Evolutionary conservation across 2,888 invertebrate genomes (phyloP).

Genomic region (Exocentrus adspersus): DNA sequence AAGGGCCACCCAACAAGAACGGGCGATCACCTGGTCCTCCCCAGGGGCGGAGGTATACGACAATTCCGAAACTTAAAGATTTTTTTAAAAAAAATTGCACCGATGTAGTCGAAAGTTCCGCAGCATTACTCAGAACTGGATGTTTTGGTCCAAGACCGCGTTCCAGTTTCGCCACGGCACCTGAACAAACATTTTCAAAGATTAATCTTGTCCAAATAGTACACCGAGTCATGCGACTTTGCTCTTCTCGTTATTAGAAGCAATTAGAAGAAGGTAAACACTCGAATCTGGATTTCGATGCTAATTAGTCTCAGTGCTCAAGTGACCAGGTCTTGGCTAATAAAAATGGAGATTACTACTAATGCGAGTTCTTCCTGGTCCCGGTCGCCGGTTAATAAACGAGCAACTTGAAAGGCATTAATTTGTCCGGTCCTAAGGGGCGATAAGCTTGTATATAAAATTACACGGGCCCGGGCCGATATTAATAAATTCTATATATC

Average conservation of each 20-base stretch:
- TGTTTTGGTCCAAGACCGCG: background rate
- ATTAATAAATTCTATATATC: conserved; percentile 55
- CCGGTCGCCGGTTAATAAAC: too few relatives aligned
- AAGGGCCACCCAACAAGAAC: conserved; percentile 38
- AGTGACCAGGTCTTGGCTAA: too few relatives aligned
- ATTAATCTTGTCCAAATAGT: background rate
- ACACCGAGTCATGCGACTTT: background rate
- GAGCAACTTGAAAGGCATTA: background rate
- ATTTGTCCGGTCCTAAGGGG: too few relatives aligned
- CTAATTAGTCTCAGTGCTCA: background rate
- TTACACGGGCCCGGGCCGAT: conserved; percentile 48
- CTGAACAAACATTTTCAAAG: background rate
- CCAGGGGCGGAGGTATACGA: conserved; percentile 13
- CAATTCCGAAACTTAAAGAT: too few relatives aligned
- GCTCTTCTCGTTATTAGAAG: too few relatives aligned
- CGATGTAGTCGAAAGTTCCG: too few relatives aligned
- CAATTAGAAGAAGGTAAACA: too few relatives aligned
- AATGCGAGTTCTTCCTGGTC: too few relatives aligned
- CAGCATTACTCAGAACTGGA: too few relatives aligned
- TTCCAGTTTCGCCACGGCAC: background rate
- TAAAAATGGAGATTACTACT: too few relatives aligned
- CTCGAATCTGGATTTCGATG: too few relatives aligned
- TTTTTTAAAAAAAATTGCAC: too few relatives aligned
- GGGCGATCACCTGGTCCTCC: conserved; percentile 36
- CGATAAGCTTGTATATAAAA: conserved; percentile 40